Conservation (phyloP, 2,797 vertebrate genomes). For the Perodicticus potto region DNA sequence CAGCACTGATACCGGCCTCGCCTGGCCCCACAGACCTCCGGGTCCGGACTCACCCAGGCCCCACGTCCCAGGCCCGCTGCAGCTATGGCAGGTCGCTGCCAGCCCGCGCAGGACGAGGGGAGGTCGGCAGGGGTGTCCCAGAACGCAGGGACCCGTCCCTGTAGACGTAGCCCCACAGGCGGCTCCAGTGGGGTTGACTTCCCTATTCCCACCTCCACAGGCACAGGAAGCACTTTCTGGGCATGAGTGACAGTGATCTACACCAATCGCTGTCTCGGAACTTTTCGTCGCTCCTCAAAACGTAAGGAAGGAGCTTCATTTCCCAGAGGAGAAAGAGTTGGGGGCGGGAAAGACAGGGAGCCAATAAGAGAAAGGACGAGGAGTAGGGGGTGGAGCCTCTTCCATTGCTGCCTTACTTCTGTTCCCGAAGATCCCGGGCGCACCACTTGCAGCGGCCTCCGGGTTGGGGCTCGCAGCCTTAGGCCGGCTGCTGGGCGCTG, state of each 20-base stretch:
- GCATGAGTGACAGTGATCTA: not conserved
- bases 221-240: conserved; percentile 68
- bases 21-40: not conserved
- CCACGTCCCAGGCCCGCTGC: conserved; percentile 24
- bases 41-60: conserved; percentile 19
- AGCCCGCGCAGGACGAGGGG: not conserved
- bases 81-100: not conserved
- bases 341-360: not conserved
- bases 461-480: rapidly evolving
- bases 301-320: not conserved
- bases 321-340: not conserved
- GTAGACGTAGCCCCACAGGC: rapidly evolving
- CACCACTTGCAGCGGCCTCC: rapidly evolving
- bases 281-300: not conserved
- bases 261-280: conserved; percentile 68
- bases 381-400: not conserved
- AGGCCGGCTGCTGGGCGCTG: rapidly evolving
- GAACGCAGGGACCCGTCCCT: rapidly evolving
- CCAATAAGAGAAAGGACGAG: conserved; percentile 54
- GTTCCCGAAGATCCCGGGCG: rapidly evolving
- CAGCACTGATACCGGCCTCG: not conserved
- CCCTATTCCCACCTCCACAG: conserved; percentile 21
- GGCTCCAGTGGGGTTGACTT: not conserved
- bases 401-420: rapidly evolving
- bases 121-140: not conserved